These are phyloP conservation scores for Calameuta idolon DNA, from an alignment of 2,888 invertebrate genomes.

Conservation along the genomic window DNA sequence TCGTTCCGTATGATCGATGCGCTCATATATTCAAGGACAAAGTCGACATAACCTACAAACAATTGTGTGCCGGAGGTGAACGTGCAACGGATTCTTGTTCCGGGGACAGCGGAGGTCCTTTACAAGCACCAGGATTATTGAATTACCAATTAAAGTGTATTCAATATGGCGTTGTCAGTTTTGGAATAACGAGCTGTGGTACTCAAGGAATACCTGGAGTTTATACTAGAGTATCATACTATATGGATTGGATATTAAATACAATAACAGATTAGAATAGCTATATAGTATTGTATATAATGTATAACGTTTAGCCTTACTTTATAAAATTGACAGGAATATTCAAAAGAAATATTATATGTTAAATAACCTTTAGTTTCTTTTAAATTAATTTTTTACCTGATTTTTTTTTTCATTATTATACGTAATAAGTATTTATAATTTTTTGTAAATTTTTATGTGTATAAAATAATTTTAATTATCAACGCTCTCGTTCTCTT, in stretches of 20 bases:
- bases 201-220: slow-evolving; percentile 64
- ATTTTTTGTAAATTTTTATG: not conserved
- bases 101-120: slow-evolving; percentile 80
- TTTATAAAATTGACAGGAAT: not conserved
- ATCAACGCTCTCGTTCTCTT: slow-evolving; percentile 16
- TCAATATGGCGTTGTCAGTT: slow-evolving; percentile 73
- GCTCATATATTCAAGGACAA: slow-evolving; percentile 45
- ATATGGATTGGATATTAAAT: slow-evolving; percentile 67
- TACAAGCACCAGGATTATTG: slow-evolving; percentile 67
- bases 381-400: not conserved
- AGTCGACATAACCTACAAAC: slow-evolving; percentile 63
- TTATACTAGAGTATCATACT: slow-evolving; percentile 64
- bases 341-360: not conserved
- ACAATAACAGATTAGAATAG: slow-evolving; percentile 46
- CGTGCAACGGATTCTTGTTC: slow-evolving; percentile 73
- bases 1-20: slow-evolving; percentile 62
- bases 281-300: not conserved
- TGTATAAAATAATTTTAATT: not conserved
- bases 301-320: not conserved
- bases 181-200: slow-evolving; percentile 64
- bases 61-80: slow-evolving; percentile 74
- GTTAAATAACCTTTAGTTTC: not conserved
- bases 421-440: not conserved
- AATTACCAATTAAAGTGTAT: slow-evolving; percentile 65
- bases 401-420: not conserved